Base-by-base conservation (phyloP, 92 coral and sea anemone species). In the Pocillopora grandis region DNA sequence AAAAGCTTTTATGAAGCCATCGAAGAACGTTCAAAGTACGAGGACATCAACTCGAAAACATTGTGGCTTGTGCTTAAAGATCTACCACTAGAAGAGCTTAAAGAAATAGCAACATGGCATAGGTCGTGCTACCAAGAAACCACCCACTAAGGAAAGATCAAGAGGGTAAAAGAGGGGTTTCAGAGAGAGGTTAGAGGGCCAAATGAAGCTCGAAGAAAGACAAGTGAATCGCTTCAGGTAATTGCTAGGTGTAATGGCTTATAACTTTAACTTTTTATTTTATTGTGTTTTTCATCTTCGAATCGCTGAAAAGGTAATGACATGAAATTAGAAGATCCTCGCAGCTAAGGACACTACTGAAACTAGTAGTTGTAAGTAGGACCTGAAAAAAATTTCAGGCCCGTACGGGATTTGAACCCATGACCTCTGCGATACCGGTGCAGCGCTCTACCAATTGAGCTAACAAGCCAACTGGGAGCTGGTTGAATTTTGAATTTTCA, bases 61-160 rank as follows among this genome's bases (percentile, higher is more conserved):
- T 55, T 80, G 72, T 87, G 90, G 90, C 15, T 35, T 15, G 58
- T 23, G 57, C 52, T 87, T 17, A 80, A 63, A 67, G 33, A 21
- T 33, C 57, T 75, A 11, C 1, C 81, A 60, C 16, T 71, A 36
- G 81, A 84, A 56, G 82, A 77, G 27, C 80, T 71, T 76, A 73
- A 13, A 59, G 66, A 37, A 68, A 79, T 78, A 37, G 80, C 58
- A 4, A 67, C 79, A 77, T 89, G 92, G 92, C 90, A 90, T 67
- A 20, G 88, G 56, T 31, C 16, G 18, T 90, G 90, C 55, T 87
- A 84, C 72, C 81, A 87, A 37, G 72, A 89, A 17, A 68, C 73
- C 1, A 71, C 83, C 19, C 87, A 85, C 18, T 55, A 76, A 10
- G 87, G 93, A 12, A 87, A 60, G 90, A 48, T 85, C 14, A 89